A percentile compares a stretch with the other conserved stretches of the same genome.
phyloP scores from a whole-genome alignment of 1,140 invertebrate genomes.

The Neocloeon triangulifer region DNA sequence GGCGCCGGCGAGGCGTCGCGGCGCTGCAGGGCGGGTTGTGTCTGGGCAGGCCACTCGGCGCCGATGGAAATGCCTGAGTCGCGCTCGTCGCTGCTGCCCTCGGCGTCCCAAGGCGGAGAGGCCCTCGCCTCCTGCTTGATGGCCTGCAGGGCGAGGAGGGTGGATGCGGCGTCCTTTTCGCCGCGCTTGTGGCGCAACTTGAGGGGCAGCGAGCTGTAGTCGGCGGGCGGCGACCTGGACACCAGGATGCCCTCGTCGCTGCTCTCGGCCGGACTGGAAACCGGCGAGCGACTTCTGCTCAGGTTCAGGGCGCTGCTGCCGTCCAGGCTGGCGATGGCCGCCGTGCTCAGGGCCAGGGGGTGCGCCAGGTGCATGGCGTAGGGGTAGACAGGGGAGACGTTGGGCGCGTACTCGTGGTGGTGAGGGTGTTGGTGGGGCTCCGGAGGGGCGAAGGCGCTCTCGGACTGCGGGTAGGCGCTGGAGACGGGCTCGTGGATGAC shows the following conservation, averaged over 20 bases:
- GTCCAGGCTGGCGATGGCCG: slow-evolving; percentile 1
- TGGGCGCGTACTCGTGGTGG: slow-evolving; percentile 18
- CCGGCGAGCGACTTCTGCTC: slow-evolving; percentile 10
- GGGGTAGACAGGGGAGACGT: slow-evolving; percentile 17
- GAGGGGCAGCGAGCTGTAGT: slow-evolving; percentile 48
- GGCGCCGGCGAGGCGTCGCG: slow-evolving; percentile 10
- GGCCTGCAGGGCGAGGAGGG: slow-evolving; percentile 49
- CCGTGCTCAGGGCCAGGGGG: neutral
- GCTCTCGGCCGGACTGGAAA: slow-evolving; percentile 31
- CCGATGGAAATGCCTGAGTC: slow-evolving; percentile 71
- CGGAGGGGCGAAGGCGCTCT: slow-evolving; percentile 18
- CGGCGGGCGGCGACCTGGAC: slow-evolving; percentile 16
- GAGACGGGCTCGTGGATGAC: slow-evolving; percentile 32
- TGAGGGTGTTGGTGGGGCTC: slow-evolving; percentile 17
- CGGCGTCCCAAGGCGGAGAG: slow-evolving; percentile 58
- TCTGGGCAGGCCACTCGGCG: slow-evolving; percentile 27
- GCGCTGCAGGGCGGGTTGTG: slow-evolving; percentile 9
- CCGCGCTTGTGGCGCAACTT: slow-evolving; percentile 84
- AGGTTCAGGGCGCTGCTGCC: slow-evolving; percentile 13
- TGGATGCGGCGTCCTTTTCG: slow-evolving; percentile 58
- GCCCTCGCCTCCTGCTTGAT: slow-evolving; percentile 41
- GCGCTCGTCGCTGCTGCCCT: slow-evolving; percentile 65
- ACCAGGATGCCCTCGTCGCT: slow-evolving; percentile 40
- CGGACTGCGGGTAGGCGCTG: slow-evolving; percentile 17
- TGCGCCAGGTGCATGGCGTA: slow-evolving; percentile 21